Conservation (phyloP, 35 echinoderm and acorn worm genomes). For the Apostichopus parvimensis region DNA sequence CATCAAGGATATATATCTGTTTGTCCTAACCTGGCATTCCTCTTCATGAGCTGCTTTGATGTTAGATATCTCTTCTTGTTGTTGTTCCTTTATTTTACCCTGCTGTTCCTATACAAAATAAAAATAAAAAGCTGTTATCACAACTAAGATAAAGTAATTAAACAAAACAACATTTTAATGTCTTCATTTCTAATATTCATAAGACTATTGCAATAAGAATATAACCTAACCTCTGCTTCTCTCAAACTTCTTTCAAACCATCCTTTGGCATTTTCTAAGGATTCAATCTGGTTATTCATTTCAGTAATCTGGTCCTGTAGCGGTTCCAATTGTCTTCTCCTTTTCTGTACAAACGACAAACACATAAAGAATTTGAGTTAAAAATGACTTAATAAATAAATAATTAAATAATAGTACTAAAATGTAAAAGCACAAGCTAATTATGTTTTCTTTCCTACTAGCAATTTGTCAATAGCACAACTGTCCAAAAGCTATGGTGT, state of each 20-base stretch:
- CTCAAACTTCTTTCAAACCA: constrained; percentile 98
- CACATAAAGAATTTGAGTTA: background rate
- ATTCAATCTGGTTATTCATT: constrained; percentile 70
- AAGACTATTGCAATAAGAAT: background rate
- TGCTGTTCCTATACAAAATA: constrained; percentile 68
- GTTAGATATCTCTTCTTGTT: constrained; percentile 52
- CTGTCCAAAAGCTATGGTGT: no score
- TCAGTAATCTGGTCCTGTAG: constrained; percentile 80
- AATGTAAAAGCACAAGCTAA: no score
- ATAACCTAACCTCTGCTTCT: constrained; percentile 75
- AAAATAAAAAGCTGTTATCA: background rate
- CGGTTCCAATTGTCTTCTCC: constrained; percentile 78
- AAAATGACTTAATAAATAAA: no score
- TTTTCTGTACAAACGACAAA: constrained; percentile 55
- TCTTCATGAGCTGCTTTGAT: constrained; percentile 66
- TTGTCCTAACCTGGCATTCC: constrained; percentile 47
- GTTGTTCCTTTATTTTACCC: constrained; percentile 58
- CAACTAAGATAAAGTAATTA: no score
- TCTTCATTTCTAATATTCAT: no score
- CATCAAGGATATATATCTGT: background rate
- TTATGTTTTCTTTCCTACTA: no score
- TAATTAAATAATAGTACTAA: no score
- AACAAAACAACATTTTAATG: no score
- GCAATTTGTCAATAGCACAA: no score
- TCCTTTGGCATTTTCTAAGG: constrained; percentile 87